Evolutionary conservation across 2,113 vertebrate genomes (phyloP), one percentile per base, ranked within the genome.

Genomic region (Suricata suricatta): DNA sequence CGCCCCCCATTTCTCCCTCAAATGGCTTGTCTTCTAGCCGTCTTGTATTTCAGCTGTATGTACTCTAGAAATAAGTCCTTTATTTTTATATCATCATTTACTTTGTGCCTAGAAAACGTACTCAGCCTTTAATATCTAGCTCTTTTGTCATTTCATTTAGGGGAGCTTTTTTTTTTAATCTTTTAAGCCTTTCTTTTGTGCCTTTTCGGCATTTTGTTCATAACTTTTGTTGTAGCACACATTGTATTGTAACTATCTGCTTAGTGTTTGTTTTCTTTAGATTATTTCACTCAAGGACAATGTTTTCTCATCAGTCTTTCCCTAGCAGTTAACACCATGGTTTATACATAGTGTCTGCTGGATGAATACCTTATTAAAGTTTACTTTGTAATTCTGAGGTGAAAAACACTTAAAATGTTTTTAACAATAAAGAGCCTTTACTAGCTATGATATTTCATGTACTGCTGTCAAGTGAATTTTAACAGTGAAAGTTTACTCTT

Each of bases 371-470:
- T 82, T 82, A 77, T 17, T 92, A 41, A 88, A 57, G 3, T 66
- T 96, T 92, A 41, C 64, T 47, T 93, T 82, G 69, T 79, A 44
- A 66, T 52, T 97, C 25, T 82, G 60, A 93, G 50, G n/a, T 66
- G 5, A 44, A 66, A 95, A 87, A 50, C 7, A 13, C 21, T 64
- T 38, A 5, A 33, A 82, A 50, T 44, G 33, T 76, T 63, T 57
- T 90, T 86, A 87, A 87, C 12, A 76, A 79, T 41, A 57, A 52
- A 69, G 16, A n/a, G n/a, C 50, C 57, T 38, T 90, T 96, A 87
- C 63, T 64, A 89, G 19, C 31, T 86, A 8, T 84, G 63, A 66
- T 90, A 19, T 71, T 95, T 9, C 21, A 66, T 74, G 21, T 83
- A 83, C 25, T 84, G 38, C 27, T 64, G 52, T 38, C 66, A 88